Percentiles rank a stretch among this genome's conserved stretches.
Evolutionary conservation across 2,113 vertebrate species (phyloP).

Genomic region (Mobula birostris): DNA sequence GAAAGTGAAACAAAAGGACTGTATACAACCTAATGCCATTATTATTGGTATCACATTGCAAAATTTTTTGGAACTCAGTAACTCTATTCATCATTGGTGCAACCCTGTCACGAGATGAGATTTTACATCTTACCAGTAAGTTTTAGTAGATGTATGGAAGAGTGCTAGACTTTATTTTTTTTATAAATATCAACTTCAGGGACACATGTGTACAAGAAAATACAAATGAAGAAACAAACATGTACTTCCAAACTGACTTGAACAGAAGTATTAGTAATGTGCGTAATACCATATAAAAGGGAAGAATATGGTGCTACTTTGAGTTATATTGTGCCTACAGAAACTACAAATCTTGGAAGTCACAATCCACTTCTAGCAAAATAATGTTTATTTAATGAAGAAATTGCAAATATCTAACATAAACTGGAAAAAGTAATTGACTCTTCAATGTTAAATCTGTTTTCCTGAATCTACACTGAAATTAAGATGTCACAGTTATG

Average conservation of each 20-base stretch:
- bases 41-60: neutral
- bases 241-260: neutral
- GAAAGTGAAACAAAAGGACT: neutral
- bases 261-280: neutral
- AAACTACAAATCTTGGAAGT: slow-evolving; percentile 3
- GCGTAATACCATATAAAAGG: neutral
- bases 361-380: neutral
- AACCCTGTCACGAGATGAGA: no score
- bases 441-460: neutral
- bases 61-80: slow-evolving; percentile 10
- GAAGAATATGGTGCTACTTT: slow-evolving; percentile 1
- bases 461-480: slow-evolving; percentile 1
- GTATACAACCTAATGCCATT: neutral
- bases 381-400: slow-evolving; percentile 14
- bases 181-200: neutral
- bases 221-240: neutral
- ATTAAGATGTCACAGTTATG: neutral
- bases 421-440: neutral
- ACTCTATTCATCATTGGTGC: neutral
- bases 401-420: neutral
- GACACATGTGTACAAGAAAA: neutral
- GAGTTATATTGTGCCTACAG: neutral
- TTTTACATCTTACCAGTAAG: neutral
- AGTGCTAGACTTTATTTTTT: neutral
- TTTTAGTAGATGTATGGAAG: neutral